Evolutionary conservation across 1,140 invertebrate genomes (phyloP).

Genomic region (Potamilus streckersoni): DNA sequence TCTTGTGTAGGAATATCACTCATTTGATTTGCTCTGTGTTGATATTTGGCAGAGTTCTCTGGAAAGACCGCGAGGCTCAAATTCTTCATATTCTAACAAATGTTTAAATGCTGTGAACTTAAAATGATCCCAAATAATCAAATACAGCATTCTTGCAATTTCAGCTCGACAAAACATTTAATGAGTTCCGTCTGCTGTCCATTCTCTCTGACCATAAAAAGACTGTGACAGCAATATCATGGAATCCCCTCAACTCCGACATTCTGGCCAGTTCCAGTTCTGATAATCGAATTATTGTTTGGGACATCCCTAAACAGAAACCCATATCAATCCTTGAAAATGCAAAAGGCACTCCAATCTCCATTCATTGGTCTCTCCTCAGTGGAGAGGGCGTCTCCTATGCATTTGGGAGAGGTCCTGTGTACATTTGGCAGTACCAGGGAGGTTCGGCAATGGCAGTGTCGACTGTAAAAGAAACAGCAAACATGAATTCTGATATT

Average conservation of each 20-base stretch:
- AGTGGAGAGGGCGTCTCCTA: slow-evolving; percentile 58
- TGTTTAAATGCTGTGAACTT: neutral
- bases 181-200: slow-evolving; percentile 66
- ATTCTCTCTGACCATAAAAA: slow-evolving; percentile 71
- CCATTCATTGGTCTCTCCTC: slow-evolving; percentile 58
- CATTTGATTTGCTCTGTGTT: no score
- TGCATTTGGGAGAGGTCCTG: slow-evolving; percentile 55
- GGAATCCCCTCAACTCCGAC: slow-evolving; percentile 63
- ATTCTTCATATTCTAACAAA: neutral
- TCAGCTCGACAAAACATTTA: slow-evolving; percentile 58
- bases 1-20: no score
- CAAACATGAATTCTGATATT: slow-evolving; percentile 49
- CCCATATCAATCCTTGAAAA: slow-evolving; percentile 52
- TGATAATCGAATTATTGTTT: slow-evolving; percentile 64
- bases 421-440: slow-evolving; percentile 61
- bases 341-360: slow-evolving; percentile 44
- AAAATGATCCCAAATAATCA: neutral
- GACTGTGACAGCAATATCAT: slow-evolving; percentile 68
- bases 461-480: slow-evolving; percentile 44
- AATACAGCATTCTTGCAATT: slow-evolving; percentile 19
- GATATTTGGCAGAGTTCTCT: no score
- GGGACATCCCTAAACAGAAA: slow-evolving; percentile 62
- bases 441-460: slow-evolving; percentile 20
- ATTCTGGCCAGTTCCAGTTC: slow-evolving; percentile 61
- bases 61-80: no score